Conservation (phyloP, 37 sponge, comb jelly and placozoan genomes). For the Geodia barretti region DNA sequence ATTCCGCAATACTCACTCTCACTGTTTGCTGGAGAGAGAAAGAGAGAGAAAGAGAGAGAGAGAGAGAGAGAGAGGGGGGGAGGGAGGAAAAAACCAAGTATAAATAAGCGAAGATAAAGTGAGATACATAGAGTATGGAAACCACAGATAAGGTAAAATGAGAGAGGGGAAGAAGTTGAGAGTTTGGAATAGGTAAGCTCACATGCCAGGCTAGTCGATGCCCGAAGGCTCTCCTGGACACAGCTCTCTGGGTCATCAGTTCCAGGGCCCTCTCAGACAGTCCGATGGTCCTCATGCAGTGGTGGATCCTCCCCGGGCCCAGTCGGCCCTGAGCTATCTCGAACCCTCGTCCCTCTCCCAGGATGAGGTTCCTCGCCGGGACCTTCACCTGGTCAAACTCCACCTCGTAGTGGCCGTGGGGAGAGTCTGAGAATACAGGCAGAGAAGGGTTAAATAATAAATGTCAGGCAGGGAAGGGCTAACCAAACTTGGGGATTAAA, state of each 20-base stretch:
- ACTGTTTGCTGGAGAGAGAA: slow-evolving; percentile 57
- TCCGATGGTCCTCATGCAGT: slow-evolving; percentile 93
- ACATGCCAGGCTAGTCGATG: slow-evolving; percentile 68
- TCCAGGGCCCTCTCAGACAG: slow-evolving; percentile 84
- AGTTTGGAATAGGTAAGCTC: too few species aligned
- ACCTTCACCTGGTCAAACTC: slow-evolving; percentile 82
- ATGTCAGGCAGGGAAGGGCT: neutral
- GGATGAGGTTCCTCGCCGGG: slow-evolving; percentile 71
- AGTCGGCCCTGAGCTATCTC: slow-evolving; percentile 95
- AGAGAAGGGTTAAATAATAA: too few species aligned
- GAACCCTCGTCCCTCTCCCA: slow-evolving; percentile 94
- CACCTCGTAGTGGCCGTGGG: slow-evolving; percentile 90
- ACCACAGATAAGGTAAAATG: too few species aligned
- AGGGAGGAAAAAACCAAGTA: slow-evolving; percentile 47
- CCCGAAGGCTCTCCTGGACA: slow-evolving; percentile 71
- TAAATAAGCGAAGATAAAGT: too few species aligned
- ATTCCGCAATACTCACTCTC: slow-evolving; percentile 74
- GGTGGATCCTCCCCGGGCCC: slow-evolving; percentile 94
- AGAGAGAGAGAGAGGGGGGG: slow-evolving; percentile 49
- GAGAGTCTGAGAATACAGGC: slow-evolving; percentile 49
- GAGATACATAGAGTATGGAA: too few species aligned
- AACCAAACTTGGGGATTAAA: neutral
- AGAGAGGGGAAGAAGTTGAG: neutral
- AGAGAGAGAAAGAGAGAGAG: slow-evolving; percentile 41
- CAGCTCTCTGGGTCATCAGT: slow-evolving; percentile 66